Conservation (phyloP, 2,113 vertebrate genomes). For the Zosterops japonicus region DNA sequence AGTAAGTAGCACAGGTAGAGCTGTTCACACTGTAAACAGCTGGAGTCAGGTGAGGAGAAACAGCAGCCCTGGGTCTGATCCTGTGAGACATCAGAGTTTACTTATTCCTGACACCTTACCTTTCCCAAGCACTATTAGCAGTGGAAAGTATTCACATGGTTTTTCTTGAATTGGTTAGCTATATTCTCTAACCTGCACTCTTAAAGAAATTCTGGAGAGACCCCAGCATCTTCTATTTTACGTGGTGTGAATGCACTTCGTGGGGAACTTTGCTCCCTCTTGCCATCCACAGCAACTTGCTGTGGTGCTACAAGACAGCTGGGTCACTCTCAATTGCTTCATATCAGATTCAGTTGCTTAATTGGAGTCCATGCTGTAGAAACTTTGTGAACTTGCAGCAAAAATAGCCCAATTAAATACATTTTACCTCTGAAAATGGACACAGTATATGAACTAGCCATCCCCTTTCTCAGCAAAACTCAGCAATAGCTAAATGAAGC, state of each 20-base stretch:
- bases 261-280: not conserved
- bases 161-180: not conserved
- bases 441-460: not conserved
- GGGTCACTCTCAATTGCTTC: conserved; percentile 12
- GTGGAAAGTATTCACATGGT: not conserved
- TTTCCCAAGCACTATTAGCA: not conserved
- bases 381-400: conserved; percentile 24
- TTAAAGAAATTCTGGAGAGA: not conserved
- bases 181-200: not conserved
- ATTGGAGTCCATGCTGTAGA: not conserved
- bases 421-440: conserved; percentile 30
- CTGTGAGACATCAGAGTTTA: not conserved
- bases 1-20: not conserved
- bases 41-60: not conserved
- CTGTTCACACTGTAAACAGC: not conserved
- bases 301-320: not conserved
- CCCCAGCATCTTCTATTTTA: not conserved
- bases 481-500: conserved; percentile 51
- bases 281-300: not conserved
- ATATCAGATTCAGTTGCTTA: not conserved
- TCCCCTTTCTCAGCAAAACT: conserved; percentile 40
- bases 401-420: conserved; percentile 49
- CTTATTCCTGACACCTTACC: not conserved
- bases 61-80: not conserved
- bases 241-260: not conserved